Evolutionary conservation across 2,888 invertebrate species (phyloP), one percentile per base, ranked within the genome.

Genomic region (Apoderus coryli): DNA sequence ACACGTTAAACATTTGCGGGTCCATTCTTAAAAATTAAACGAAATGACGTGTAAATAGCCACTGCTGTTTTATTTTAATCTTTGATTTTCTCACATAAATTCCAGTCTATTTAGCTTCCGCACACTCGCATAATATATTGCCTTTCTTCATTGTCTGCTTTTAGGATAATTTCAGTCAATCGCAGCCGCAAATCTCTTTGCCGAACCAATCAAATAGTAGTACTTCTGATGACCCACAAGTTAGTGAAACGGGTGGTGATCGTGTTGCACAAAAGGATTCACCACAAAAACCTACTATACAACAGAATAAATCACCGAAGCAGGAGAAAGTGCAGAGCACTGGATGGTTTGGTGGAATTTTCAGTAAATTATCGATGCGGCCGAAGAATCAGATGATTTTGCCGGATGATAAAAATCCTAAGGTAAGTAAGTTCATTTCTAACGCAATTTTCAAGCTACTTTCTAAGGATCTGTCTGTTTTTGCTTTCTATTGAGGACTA

Each of bases 371-470:
- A 35, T 69, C 81, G 11, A 67, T 80, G 31, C 78, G 80, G 44
- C 76, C 82, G 25, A 86, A 84, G 60, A 90, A 89, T 66, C 89
- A 90, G 67, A 90, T 90, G 88, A 89, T 82, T 51, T 65, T 93
- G 44, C 92, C 93, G 2, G 90, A 92, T 61, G 92, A 93, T 61
- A 89, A 79, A 57, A 81, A 92, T 63, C 89, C 88, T 39, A 64
- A 80, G 39, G 85, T 86, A 64, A 71, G 72, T 63, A 25, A 7
- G n/a, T n/a, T n/a, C n/a, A n/a, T n/a, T n/a, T n/a, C n/a, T n/a
- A n/a, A n/a, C n/a, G n/a, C n/a, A n/a, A n/a, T n/a, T n/a, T n/a
- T n/a, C n/a, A n/a, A n/a, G n/a, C n/a, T n/a, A n/a, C n/a, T n/a
- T n/a, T n/a, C n/a, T n/a, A n/a, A n/a, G n/a, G n/a, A n/a, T n/a